Evolutionary conservation across 2,888 invertebrate species (phyloP).

Genomic region (Oxystoma pomonae): DNA sequence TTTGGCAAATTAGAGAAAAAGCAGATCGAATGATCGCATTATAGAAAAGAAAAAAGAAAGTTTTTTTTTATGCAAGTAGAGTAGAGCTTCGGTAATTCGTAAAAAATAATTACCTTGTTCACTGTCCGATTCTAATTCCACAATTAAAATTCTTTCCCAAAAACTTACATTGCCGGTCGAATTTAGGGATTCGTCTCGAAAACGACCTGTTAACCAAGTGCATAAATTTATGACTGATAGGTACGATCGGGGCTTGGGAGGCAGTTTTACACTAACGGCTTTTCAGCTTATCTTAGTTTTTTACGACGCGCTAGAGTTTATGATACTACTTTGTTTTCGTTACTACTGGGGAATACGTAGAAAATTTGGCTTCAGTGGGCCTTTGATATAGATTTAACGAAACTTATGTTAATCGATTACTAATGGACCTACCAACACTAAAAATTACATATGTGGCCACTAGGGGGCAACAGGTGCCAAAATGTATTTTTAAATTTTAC

Average conservation of each 20-base stretch:
- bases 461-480: too few relatives aligned
- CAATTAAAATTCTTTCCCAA: too few relatives aligned
- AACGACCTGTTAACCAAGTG: neutral
- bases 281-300: neutral
- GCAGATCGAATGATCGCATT: neutral
- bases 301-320: neutral
- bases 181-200: neutral
- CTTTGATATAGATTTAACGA: too few relatives aligned
- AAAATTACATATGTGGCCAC: too few relatives aligned
- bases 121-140: neutral
- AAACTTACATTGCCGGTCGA: too few relatives aligned
- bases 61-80: neutral
- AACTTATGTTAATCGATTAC: too few relatives aligned
- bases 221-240: neutral
- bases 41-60: neutral
- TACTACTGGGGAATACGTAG: neutral
- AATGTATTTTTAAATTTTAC: too few relatives aligned
- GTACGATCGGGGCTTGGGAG: neutral
- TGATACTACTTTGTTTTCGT: neutral
- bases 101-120: neutral
- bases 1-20: neutral
- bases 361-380: too few relatives aligned
- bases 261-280: neutral
- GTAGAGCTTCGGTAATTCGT: neutral
- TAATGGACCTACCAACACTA: too few relatives aligned